phyloP scores from a whole-genome alignment of 2,888 invertebrate species.

The Ophion ellenae region DNA sequence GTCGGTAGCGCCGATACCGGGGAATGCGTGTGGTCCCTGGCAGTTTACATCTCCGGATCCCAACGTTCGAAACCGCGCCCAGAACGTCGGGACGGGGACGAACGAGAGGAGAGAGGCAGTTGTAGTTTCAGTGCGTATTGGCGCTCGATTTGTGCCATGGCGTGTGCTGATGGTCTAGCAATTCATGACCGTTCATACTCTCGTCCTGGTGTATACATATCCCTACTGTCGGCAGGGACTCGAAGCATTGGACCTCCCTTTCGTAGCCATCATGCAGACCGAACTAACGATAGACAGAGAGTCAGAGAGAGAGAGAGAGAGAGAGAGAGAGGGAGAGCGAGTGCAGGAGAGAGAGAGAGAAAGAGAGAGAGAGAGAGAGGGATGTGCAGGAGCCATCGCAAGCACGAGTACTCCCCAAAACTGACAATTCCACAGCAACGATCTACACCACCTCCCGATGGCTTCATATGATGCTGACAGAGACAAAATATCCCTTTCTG shows the following conservation, averaged over 20 bases:
- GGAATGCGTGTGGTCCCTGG: constrained; percentile 59
- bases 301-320: background rate
- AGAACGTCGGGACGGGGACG: constrained; percentile 4
- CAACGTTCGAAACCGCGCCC: constrained; percentile 38
- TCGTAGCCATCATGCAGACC: constrained; percentile 49
- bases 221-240: constrained; percentile 21
- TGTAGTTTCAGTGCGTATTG: constrained; percentile 60
- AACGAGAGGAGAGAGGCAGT: constrained; percentile 23
- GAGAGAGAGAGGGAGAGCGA: no score
- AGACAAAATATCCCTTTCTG: constrained; percentile 27
- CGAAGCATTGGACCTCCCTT: constrained; percentile 54
- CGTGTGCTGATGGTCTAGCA: constrained; percentile 56
- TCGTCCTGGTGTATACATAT: constrained; percentile 37
- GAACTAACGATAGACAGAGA: constrained; percentile 32
- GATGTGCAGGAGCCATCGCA: constrained; percentile 40
- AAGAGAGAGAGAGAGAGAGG: constrained; percentile 29
- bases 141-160: constrained; percentile 55
- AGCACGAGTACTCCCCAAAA: constrained; percentile 48
- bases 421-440: constrained; percentile 48
- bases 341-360: background rate
- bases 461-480: constrained; percentile 3
- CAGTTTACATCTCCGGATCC: constrained; percentile 46
- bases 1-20: constrained; percentile 37
- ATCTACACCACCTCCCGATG: constrained; percentile 44
- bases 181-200: constrained; percentile 63